phyloP scores from a whole-genome alignment of 2,797 vertebrate genomes.

The Melanotaenia pygmaea region DNA sequence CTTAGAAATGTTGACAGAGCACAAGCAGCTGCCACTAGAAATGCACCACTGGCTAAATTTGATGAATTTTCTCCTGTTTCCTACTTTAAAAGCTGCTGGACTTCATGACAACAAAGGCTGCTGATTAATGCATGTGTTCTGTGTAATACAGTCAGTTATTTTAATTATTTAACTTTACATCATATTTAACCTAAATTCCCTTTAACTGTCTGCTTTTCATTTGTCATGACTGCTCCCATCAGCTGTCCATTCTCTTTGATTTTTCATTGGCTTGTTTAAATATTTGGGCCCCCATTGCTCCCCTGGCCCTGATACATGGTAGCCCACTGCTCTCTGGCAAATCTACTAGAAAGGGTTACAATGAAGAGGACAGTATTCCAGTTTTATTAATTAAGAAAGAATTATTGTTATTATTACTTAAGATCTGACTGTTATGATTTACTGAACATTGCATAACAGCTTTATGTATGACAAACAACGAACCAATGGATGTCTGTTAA shows the following conservation, averaged over 20 bases:
- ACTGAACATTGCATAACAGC: background rate
- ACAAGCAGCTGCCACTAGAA: background rate
- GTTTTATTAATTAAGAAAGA: conserved; percentile 7
- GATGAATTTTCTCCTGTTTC: background rate
- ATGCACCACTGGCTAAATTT: background rate
- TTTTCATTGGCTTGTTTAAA: conserved; percentile 35
- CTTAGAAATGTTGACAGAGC: background rate
- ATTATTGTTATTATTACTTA: background rate
- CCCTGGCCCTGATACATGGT: no score
- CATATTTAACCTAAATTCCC: background rate
- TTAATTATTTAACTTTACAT: background rate
- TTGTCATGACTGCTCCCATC: conserved; percentile 8
- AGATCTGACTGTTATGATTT: background rate
- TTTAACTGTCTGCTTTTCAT: conserved; percentile 16
- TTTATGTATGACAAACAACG: background rate
- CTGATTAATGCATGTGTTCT: background rate
- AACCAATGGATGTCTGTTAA: conserved; percentile 3
- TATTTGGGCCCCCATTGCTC: background rate
- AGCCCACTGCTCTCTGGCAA: no score
- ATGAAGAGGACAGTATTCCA: no score
- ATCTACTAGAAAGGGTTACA: no score
- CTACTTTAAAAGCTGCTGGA: background rate
- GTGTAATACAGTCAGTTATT: background rate
- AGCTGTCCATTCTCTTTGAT: conserved; percentile 32
- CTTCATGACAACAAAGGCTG: background rate